These are phyloP conservation scores for Paguma larvata DNA, from an alignment of 2,797 vertebrate species.

Conservation along the genomic window DNA sequence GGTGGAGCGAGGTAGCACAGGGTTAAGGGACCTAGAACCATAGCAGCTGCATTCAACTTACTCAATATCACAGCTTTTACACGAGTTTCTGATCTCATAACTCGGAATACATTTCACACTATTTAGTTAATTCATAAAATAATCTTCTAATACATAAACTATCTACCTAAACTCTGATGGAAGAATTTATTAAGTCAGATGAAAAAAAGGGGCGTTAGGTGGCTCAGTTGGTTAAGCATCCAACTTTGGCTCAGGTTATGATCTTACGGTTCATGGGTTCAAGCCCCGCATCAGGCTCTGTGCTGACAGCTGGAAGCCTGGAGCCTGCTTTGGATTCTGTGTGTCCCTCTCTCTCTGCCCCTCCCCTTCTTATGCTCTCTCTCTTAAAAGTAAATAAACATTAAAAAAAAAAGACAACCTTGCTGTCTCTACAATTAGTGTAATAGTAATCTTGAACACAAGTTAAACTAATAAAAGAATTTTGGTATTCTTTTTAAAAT, in stretches of 20 bases:
- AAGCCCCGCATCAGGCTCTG: too few relatives aligned
- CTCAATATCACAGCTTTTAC: not conserved
- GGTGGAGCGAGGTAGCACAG: not conserved
- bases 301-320: too few relatives aligned
- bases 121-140: not conserved
- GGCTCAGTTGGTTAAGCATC: too few relatives aligned
- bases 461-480: constrained; percentile 29
- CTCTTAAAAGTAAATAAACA: too few relatives aligned
- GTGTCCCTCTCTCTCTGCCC: too few relatives aligned
- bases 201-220: not conserved
- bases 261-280: too few relatives aligned
- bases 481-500: not conserved
- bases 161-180: not conserved
- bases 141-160: not conserved
- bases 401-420: not conserved
- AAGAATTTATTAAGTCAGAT: constrained; percentile 40
- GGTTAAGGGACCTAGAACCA: not conserved
- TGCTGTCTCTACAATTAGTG: not conserved
- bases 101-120: not conserved
- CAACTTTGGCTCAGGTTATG: too few relatives aligned
- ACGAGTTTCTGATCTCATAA: not conserved
- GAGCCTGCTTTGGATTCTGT: too few relatives aligned
- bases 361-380: too few relatives aligned
- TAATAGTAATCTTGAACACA: constrained; percentile 30
- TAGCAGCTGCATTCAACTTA: not conserved